phyloP scores from a whole-genome alignment of 2,888 invertebrate genomes.

The Thyatira batis region DNA sequence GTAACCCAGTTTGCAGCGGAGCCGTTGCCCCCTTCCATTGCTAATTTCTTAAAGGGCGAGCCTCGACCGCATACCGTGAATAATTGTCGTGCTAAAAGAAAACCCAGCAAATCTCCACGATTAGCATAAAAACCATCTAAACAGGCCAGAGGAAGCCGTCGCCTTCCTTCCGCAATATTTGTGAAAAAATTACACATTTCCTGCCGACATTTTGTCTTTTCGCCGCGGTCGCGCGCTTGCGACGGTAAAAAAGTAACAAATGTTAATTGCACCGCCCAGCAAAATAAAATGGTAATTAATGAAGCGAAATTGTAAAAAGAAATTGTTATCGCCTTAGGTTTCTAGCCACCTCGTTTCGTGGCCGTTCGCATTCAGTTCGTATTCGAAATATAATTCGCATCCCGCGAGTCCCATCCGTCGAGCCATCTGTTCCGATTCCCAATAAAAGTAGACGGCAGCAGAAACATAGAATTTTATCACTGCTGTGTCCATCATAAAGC shows the following conservation, averaged over 20 bases:
- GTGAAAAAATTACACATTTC: conserved; percentile 79
- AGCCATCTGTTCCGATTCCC: conserved; percentile 66
- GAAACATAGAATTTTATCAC: conserved; percentile 77
- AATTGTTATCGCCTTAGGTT: conserved; percentile 53
- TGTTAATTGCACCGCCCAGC: conserved; percentile 68
- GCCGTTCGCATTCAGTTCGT: conserved; percentile 36
- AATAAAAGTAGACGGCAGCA: conserved; percentile 68
- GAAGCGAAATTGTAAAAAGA: conserved; percentile 61
- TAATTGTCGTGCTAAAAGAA: conserved; percentile 76
- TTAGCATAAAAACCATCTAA: conserved; percentile 81
- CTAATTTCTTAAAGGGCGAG: conserved; percentile 66
- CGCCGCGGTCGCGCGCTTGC: conserved; percentile 49
- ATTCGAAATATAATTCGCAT: conserved; percentile 24
- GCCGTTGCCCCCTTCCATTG: conserved; percentile 26
- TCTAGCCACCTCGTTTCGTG: conserved; percentile 34
- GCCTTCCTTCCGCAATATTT: conserved; percentile 80
- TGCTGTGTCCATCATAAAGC: conserved; percentile 76
- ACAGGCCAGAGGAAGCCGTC: conserved; percentile 72
- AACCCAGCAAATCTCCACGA: conserved; percentile 73
- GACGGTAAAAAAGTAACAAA: conserved; percentile 64
- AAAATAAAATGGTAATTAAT: conserved; percentile 72
- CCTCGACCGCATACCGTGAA: conserved; percentile 60
- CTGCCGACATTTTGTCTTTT: conserved; percentile 72
- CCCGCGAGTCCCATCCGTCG: conserved; percentile 31
- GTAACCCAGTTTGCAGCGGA: conserved; percentile 11